These are phyloP conservation scores for Staurois parvus DNA, from an alignment of 2,797 vertebrate genomes.

Conservation along the genomic window DNA sequence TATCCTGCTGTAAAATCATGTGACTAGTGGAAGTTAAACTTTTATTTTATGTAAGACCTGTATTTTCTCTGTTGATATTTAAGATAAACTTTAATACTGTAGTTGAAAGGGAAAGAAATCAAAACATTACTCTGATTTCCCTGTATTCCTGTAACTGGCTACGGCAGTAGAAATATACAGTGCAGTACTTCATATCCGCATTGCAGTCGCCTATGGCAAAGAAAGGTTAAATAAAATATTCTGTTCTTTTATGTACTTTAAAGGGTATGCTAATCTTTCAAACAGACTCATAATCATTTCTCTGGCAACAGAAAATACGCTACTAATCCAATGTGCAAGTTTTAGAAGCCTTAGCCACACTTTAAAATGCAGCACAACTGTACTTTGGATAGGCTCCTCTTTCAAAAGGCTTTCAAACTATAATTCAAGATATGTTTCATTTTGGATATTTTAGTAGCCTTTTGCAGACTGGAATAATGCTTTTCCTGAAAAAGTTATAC, in stretches of 20 bases:
- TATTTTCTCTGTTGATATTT: neutral
- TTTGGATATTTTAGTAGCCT: neutral
- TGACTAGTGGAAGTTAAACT: too few relatives aligned
- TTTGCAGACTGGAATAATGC: neutral
- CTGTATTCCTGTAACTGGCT: neutral
- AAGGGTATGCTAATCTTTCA: slow-evolving; percentile 54
- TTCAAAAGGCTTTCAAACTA: neutral
- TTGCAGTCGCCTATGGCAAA: slow-evolving; percentile 52
- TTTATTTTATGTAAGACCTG: too few relatives aligned
- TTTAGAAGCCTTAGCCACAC: slow-evolving; percentile 30
- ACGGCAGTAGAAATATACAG: neutral
- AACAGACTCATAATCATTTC: slow-evolving; percentile 46
- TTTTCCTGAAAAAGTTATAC: neutral
- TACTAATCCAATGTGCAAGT: slow-evolving; percentile 18
- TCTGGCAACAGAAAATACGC: slow-evolving; percentile 26
- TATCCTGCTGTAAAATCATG: too few relatives aligned
- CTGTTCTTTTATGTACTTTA: slow-evolving; percentile 57
- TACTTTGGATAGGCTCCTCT: neutral
- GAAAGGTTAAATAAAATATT: slow-evolving; percentile 54
- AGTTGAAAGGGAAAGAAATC: neutral
- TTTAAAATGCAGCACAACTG: slow-evolving; percentile 23
- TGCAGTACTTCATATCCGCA: slow-evolving; percentile 41
- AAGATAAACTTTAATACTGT: neutral
- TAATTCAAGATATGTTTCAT: neutral
- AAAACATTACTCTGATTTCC: neutral